phyloP scores from a whole-genome alignment of 2,888 invertebrate genomes.

The Euclidia mi region DNA sequence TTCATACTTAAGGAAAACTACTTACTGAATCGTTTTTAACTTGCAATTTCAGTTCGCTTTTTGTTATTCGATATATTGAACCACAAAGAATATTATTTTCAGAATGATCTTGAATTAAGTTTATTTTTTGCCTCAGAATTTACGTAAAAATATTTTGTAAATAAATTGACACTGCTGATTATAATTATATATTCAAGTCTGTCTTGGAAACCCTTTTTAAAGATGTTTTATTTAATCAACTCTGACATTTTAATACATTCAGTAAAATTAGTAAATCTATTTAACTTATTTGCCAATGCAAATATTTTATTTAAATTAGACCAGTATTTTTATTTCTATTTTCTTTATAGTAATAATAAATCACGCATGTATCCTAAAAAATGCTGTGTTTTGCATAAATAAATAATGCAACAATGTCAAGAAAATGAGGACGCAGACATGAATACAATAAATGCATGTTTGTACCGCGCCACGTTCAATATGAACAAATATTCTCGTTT shows the following conservation, averaged over 20 bases:
- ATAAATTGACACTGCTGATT: no score
- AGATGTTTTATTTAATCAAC: no score
- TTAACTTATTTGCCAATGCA: no score
- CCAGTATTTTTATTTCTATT: no score
- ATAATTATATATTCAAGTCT: no score
- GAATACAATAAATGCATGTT: conserved; percentile 5
- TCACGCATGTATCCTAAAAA: neutral
- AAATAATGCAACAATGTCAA: neutral
- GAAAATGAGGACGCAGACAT: neutral
- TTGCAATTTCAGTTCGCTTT: neutral
- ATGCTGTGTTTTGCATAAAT: neutral
- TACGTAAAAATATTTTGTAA: no score
- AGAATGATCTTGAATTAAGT: neutral
- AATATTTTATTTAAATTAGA: no score
- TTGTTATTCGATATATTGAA: neutral
- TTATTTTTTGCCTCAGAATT: no score
- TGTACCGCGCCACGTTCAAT: conserved; percentile 15
- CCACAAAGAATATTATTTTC: neutral
- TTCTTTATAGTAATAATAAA: no score
- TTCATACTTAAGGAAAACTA: conserved; percentile 24
- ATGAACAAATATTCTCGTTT: conserved; percentile 43
- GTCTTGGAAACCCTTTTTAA: no score
- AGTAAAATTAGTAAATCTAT: no score
- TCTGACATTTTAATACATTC: no score
- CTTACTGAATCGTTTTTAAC: conserved; percentile 1